Evolutionary conservation across 2,113 vertebrate genomes (phyloP).

Genomic region (Scomber colias): DNA sequence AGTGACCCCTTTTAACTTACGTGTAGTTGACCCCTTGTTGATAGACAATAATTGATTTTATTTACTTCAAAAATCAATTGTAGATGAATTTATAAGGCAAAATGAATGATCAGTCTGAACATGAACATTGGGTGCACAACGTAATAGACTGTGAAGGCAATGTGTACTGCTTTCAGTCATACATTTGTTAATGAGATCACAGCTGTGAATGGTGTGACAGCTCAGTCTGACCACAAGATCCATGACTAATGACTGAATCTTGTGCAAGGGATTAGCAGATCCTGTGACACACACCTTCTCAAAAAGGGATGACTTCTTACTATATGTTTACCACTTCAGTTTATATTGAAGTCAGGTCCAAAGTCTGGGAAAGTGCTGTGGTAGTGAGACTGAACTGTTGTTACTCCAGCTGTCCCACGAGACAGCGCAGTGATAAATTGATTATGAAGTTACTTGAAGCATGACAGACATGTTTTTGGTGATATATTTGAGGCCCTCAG

Average conservation of each 20-base stretch:
- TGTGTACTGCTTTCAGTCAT: not conserved
- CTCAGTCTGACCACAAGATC: not conserved
- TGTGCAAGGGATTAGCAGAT: not conserved
- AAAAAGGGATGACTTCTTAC: not conserved
- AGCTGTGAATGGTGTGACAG: not conserved
- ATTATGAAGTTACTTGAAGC: conserved; percentile 36
- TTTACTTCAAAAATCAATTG: too few species aligned
- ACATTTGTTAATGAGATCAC: not conserved
- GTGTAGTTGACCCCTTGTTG: too few species aligned
- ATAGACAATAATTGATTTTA: too few species aligned
- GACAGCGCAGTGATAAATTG: conserved; percentile 30
- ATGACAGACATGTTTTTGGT: conserved; percentile 16
- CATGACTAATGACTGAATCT: conserved; percentile 11
- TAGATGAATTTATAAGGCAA: too few species aligned
- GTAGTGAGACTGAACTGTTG: conserved; percentile 24
- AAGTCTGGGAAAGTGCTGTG: not conserved
- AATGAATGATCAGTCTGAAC: too few species aligned
- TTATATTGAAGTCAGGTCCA: not conserved
- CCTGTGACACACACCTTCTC: conserved; percentile 12
- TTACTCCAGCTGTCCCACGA: conserved; percentile 24
- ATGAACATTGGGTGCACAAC: too few species aligned
- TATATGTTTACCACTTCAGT: not conserved
- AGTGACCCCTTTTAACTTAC: too few species aligned
- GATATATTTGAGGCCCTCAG: conserved; percentile 20
- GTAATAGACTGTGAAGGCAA: too few species aligned